Evolutionary conservation across 1,140 invertebrate species (phyloP), one percentile per base, ranked within the genome.

Genomic region (Brachionus rubens): DNA sequence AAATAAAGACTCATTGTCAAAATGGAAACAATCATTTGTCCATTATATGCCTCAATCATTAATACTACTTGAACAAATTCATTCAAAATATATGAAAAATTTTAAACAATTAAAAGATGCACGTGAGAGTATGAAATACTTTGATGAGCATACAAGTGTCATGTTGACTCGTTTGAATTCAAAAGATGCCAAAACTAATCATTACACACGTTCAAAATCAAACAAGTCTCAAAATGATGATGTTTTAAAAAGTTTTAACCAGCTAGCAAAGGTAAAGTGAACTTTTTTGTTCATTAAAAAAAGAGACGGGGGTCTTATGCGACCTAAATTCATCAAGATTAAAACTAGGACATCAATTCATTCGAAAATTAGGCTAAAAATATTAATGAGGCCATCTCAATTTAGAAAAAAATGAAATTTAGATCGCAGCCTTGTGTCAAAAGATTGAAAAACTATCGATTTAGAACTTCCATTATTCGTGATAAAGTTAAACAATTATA

Each of bases 91-190:
- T n/a, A 24, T 65, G 9, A 65, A 65, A n/a, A 14, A 43, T 16
- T 24, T 65, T 14, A 65, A 65, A 43, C 43, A 36, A 41, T 65
- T 65, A 43, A 65, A 26, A 65, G 40, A 65, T 24, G 43, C 59
- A 5, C 36, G 59, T 9, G 59, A 65, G 12, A 24, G n/a, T 43
- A 26, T 65, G 19, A 65, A 26, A 46, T 65, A 65, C 12, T 65
- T 65, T 65, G 59, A 65, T 24, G 36, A 65, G n/a, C 59, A 65
- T 14, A 24, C 30, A 10, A 65, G 19, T 26, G 4, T 24, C 2
- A 26, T 65, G 9, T 43, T 65, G 40, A 5, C 5, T 2, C 41
- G 30, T 19, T 19, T 65, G 14, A 65, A 65, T 65, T n/a, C 36
- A 14, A 16, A 4, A 46, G 28, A 59, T 59, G 28, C 19, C 3